Conservation (phyloP, 2,888 invertebrate genomes). For the Meteorus cinctellus region DNA sequence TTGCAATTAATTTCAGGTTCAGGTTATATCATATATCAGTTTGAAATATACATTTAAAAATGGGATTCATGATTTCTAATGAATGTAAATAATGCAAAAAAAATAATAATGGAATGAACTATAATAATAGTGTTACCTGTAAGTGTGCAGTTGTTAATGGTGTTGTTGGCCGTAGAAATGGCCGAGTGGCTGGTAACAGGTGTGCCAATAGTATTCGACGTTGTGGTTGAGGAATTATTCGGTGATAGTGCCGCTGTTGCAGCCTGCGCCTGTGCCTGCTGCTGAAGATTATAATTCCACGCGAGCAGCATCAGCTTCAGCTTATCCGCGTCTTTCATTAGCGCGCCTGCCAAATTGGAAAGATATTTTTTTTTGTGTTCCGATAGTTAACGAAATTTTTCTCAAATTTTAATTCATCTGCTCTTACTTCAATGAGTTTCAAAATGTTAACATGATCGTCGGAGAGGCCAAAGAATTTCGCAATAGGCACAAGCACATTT, state of each 20-base stretch:
- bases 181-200: constrained; percentile 71
- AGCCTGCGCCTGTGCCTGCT: constrained; percentile 70
- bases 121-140: constrained; percentile 70
- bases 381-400: constrained; percentile 13
- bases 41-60: no score
- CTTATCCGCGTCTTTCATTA: constrained; percentile 90
- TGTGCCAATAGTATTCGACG: constrained; percentile 67
- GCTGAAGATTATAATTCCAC: constrained; percentile 90
- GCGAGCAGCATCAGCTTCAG: constrained; percentile 91
- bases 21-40: no score
- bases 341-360: constrained; percentile 73
- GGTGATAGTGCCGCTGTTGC: constrained; percentile 69
- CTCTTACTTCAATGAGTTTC: constrained; percentile 26
- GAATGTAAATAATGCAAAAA: neutral
- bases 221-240: constrained; percentile 69
- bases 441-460: neutral
- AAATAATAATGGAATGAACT: neutral
- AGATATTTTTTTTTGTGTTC: constrained; percentile 47
- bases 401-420: neutral
- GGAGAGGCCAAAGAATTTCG: constrained; percentile 12
- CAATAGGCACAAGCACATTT: constrained; percentile 9
- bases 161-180: constrained; percentile 72
- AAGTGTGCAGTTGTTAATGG: constrained; percentile 72
- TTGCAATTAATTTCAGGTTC: no score
- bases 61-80: neutral